Evolutionary conservation across 2,113 vertebrate species (phyloP).

Genomic region (Lasiurus borealis): DNA sequence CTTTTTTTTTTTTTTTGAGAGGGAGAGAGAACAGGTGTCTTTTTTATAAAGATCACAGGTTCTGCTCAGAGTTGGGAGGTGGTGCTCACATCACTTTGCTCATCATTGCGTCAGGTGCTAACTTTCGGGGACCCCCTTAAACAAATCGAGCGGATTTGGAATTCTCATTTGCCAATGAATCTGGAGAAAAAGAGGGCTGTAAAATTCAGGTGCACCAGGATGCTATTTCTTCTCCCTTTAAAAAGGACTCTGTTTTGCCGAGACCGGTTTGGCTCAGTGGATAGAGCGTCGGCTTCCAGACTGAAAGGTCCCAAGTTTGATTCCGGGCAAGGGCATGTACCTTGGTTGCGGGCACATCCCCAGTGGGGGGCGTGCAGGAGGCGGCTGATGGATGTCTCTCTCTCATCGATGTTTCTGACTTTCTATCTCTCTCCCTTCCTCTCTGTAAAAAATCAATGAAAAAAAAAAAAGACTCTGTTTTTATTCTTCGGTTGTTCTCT

Average conservation of each 20-base stretch:
- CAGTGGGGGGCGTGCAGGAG: too few species aligned
- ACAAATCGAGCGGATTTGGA: not conserved
- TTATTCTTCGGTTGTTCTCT: not conserved
- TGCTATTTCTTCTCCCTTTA: not conserved
- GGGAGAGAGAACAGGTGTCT: not conserved
- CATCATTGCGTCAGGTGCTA: not conserved
- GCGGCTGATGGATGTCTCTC: too few species aligned
- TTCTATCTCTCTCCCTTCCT: too few species aligned
- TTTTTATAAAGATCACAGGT: not conserved
- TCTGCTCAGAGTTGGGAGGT: not conserved
- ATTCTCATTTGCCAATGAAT: not conserved
- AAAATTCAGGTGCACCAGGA: not conserved
- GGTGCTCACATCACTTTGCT: conserved; percentile 3
- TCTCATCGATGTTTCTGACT: too few species aligned
- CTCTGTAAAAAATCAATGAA: too few species aligned
- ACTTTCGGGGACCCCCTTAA: not conserved
- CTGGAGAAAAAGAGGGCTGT: not conserved
- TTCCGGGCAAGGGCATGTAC: too few species aligned
- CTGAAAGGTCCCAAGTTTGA: too few species aligned
- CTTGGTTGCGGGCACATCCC: too few species aligned
- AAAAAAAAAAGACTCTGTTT: not conserved
- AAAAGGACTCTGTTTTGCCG: not conserved
- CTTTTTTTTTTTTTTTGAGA: conserved; percentile 21
- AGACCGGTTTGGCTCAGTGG: too few species aligned
- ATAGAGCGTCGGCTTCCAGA: too few species aligned